Conservation (phyloP, 1,140 invertebrate genomes). For the Drosophila sp. region DNA sequence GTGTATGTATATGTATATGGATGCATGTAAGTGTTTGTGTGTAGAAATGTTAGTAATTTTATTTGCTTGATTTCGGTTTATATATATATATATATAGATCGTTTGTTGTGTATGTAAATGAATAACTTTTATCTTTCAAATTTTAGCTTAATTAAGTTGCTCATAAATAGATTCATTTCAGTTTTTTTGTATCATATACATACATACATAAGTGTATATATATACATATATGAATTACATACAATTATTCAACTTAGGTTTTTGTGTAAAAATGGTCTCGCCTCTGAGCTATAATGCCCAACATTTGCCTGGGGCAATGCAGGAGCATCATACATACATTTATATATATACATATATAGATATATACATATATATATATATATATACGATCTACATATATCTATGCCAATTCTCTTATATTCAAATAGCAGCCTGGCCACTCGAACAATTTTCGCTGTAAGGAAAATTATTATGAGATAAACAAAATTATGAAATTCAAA, state of each 20-base stretch:
- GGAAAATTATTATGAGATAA: slow-evolving; percentile 48
- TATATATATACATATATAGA: background rate
- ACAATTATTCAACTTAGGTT: slow-evolving; percentile 66
- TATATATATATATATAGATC: slow-evolving; percentile 50
- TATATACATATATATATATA: background rate
- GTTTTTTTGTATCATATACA: slow-evolving; percentile 29
- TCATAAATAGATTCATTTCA: slow-evolving; percentile 64
- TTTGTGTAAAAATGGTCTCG: slow-evolving; percentile 30
- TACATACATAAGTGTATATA: background rate
- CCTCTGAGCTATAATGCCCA: slow-evolving; percentile 3
- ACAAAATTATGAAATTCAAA: slow-evolving; percentile 44
- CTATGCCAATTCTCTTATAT: slow-evolving; percentile 17
- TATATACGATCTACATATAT: slow-evolving; percentile 1
- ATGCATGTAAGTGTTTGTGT: slow-evolving; percentile 28
- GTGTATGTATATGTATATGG: slow-evolving; percentile 35
- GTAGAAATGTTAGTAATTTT: slow-evolving; percentile 19
- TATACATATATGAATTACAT: slow-evolving; percentile 54
- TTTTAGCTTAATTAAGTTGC: slow-evolving; percentile 58
- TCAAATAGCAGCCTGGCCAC: slow-evolving; percentile 33
- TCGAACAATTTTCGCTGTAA: slow-evolving; percentile 47
- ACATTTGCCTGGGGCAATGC: slow-evolving; percentile 17
- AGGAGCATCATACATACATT: slow-evolving; percentile 15
- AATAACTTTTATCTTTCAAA: slow-evolving; percentile 45
- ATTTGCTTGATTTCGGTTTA: slow-evolving; percentile 53
- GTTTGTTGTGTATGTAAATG: slow-evolving; percentile 51